Base-by-base conservation (phyloP, 2,113 vertebrate genomes). In the Puntigrus tetrazona region DNA sequence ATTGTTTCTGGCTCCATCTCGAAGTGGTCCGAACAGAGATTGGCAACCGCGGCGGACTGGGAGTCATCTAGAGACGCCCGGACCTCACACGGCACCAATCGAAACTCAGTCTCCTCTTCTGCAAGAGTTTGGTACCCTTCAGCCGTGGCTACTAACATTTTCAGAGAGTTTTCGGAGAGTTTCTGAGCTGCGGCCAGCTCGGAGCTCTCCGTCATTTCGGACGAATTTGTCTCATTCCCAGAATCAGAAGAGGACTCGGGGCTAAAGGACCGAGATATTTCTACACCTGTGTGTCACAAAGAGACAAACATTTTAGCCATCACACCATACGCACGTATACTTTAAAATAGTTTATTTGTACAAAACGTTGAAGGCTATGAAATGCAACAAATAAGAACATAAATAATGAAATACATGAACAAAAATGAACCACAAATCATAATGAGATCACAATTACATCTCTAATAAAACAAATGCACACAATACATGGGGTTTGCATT, bases 1-100 rank as follows among this genome's bases (percentile, higher is more conserved):
- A 98, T 99, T 5, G 97, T 97, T 91, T 98, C 97, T 38, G 98
- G 97, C 89, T 99, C 97, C 97, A 99, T 99, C 93, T 98, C 97
- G 82, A 98, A 96, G 20, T 96, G 96, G 88, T 97, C 95, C 0
- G 97, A 97, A 93, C 96, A 97, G 91, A 97, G 96, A 43, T 97
- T 95, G 97, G 96, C 93, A 90, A 96, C 95, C 65, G 94, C 94
- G 91, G 96, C 94, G 85, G 96, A 95, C 78, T 96, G 96, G 0
- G 92, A 93, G 79, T 97, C 96, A 1, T 94, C 90, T 41, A 92
- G 83, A 85, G 93, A 86, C 72, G 91, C 90, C 47, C 90, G 93
- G 47, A 91, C 92, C 4, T 95, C 93, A 55, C 86, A 87, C 61
- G 94, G 92, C 36, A 88, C 88, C 0, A 94, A 84, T 65, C 93